Evolutionary conservation across 2,888 invertebrate species (phyloP).

Genomic region (Barypeithes pellucidus): DNA sequence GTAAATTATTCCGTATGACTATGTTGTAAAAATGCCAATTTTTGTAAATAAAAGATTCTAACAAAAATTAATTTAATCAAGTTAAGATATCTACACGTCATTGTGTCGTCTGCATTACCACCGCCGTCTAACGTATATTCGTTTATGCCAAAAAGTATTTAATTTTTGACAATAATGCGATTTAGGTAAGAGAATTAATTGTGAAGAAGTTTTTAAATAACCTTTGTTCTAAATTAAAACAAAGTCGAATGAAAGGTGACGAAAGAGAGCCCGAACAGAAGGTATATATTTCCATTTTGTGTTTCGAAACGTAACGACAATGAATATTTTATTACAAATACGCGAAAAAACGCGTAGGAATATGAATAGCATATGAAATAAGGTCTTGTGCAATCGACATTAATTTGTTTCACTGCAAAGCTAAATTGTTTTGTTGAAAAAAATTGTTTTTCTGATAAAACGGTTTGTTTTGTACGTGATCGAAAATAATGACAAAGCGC

Average conservation of each 20-base stretch:
- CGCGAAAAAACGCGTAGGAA: constrained; percentile 26
- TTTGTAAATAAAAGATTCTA: neutral
- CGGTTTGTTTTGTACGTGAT: neutral
- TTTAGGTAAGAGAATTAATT: too few species aligned
- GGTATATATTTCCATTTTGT: neutral
- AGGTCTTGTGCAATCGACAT: constrained; percentile 11
- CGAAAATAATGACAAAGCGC: neutral
- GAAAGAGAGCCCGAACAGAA: neutral
- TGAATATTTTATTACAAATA: constrained; percentile 25
- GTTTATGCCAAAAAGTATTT: neutral
- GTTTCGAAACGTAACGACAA: constrained; percentile 17
- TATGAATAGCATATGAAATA: constrained; percentile 24
- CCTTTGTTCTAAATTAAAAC: neutral
- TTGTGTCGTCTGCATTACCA: neutral
- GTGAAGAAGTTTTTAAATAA: too few species aligned
- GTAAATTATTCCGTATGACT: constrained; percentile 5
- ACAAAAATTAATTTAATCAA: neutral
- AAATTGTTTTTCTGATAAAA: neutral
- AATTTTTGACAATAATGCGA: too few species aligned
- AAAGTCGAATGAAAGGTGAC: neutral
- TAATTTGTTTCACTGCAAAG: neutral
- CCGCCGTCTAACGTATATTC: neutral
- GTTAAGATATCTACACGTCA: neutral
- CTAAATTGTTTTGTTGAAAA: constrained; percentile 1
- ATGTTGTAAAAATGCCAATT: neutral